phyloP scores from a whole-genome alignment of 2,113 vertebrate species.

The Zosterops borbonicus region DNA sequence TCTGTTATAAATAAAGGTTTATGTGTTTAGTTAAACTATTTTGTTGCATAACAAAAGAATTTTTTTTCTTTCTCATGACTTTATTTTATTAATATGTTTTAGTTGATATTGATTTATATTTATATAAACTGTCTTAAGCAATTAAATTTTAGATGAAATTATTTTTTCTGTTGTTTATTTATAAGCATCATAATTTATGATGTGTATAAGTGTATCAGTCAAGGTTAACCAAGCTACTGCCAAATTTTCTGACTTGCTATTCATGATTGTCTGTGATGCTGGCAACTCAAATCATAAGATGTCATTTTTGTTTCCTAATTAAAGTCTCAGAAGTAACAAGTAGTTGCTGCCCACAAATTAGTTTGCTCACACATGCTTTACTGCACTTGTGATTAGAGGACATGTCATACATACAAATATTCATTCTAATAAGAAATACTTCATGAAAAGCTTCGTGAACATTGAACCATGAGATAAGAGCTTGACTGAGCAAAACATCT shows the following conservation, averaged over 20 bases:
- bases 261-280: neutral
- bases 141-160: neutral
- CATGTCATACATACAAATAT: neutral
- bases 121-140: neutral
- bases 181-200: neutral
- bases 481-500: neutral
- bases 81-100: neutral
- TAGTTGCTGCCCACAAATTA: conserved; percentile 6
- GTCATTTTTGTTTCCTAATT: conserved; percentile 35
- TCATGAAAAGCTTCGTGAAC: neutral
- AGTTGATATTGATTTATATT: neutral
- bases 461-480: neutral
- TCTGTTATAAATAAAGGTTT: conserved; percentile 29
- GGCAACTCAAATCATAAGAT: neutral
- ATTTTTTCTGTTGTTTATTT: neutral
- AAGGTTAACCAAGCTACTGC: neutral
- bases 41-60: neutral
- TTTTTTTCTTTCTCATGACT: neutral
- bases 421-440: neutral
- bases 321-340: conserved; percentile 12
- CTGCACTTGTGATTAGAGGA: neutral
- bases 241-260: conserved; percentile 1
- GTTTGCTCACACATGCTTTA: conserved; percentile 6
- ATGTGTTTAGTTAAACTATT: neutral
- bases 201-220: neutral